These are phyloP conservation scores for Glareola pratincola DNA, from an alignment of 2,113 vertebrate genomes.

Conservation along the genomic window DNA sequence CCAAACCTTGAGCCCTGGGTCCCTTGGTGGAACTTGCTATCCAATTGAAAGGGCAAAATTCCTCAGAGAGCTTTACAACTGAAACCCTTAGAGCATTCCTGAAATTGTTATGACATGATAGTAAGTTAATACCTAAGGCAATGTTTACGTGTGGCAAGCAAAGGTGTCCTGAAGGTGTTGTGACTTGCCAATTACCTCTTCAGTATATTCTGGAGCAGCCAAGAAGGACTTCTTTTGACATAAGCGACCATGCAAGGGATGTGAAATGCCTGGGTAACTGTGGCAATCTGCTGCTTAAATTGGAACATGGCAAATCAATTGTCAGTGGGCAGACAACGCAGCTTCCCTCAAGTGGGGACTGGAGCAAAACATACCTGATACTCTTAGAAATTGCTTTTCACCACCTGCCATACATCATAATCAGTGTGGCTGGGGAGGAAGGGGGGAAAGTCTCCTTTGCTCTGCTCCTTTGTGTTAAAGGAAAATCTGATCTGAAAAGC, in stretches of 20 bases:
- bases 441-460: not conserved
- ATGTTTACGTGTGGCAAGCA: not conserved
- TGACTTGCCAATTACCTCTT: not conserved
- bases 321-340: not conserved
- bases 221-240: not conserved
- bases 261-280: not conserved
- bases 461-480: not conserved
- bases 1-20: not conserved
- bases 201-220: not conserved
- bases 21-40: not conserved
- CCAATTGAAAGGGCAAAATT: constrained; percentile 20
- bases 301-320: constrained; percentile 25
- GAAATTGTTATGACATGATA: not conserved
- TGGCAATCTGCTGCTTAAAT: constrained; percentile 28
- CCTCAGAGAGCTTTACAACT: not conserved
- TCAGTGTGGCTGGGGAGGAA: not conserved
- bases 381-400: not conserved
- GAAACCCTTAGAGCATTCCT: constrained; percentile 5
- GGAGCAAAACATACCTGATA: not conserved
- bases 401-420: not conserved
- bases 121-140: not conserved
- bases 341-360: not conserved
- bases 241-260: not conserved
- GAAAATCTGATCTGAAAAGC: constrained; percentile 9
- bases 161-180: not conserved